Percentiles rank a stretch among this genome's conserved stretches.
These are phyloP conservation scores for Oncorhynchus nerka DNA, from an alignment of 2,113 vertebrate species.

Conservation along the genomic window DNA sequence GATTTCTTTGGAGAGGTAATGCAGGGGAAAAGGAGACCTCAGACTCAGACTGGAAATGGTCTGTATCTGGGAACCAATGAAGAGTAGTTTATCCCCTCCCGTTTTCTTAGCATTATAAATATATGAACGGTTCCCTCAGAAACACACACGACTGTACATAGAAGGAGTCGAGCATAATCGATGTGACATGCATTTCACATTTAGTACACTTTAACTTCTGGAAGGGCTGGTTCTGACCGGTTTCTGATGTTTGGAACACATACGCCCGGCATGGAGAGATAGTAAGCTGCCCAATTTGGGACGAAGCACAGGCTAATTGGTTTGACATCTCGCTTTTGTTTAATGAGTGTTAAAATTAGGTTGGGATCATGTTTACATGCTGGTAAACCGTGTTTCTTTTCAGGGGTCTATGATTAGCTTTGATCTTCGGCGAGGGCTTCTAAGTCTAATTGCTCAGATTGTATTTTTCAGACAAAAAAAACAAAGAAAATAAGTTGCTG, in stretches of 20 bases:
- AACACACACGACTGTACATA: slow-evolving; percentile 18
- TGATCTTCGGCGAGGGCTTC: slow-evolving; percentile 53
- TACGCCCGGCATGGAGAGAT: slow-evolving; percentile 48
- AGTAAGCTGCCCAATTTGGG: slow-evolving; percentile 39
- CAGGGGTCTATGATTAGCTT: slow-evolving; percentile 40
- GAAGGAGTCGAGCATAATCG: slow-evolving; percentile 57
- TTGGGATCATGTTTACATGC: slow-evolving; percentile 44
- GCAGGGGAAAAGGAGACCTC: no score
- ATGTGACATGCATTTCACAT: slow-evolving; percentile 61
- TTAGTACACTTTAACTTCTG: slow-evolving; percentile 46
- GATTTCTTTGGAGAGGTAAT: no score
- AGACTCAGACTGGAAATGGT: no score
- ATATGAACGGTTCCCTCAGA: slow-evolving; percentile 56
- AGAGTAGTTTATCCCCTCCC: no score
- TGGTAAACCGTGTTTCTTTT: slow-evolving; percentile 22
- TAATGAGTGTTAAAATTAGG: slow-evolving; percentile 41
- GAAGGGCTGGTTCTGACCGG: slow-evolving; percentile 14
- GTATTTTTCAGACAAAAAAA: neutral
- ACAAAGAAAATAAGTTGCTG: slow-evolving; percentile 1
- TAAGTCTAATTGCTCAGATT: slow-evolving; percentile 30
- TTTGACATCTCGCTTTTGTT: slow-evolving; percentile 57
- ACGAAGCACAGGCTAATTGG: slow-evolving; percentile 47
- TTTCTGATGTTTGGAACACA: slow-evolving; percentile 49
- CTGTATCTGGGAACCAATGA: neutral
- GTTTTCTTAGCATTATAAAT: slow-evolving; percentile 57